These are phyloP conservation scores for Hetaerina americana DNA, from an alignment of 1,140 invertebrate species.

Conservation along the genomic window DNA sequence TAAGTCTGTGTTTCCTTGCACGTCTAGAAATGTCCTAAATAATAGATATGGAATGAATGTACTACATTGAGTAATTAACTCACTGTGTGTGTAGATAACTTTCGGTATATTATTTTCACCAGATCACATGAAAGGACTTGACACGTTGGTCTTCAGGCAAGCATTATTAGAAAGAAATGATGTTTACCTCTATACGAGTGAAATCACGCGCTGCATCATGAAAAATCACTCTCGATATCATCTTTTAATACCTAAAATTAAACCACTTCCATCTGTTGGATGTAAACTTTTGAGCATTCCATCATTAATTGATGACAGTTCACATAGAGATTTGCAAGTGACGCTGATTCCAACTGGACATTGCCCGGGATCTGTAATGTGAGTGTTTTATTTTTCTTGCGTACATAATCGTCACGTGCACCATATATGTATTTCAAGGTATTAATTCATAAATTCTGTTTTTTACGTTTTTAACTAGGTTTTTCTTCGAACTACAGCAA, in stretches of 20 bases:
- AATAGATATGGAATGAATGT: too few relatives aligned
- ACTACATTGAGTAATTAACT: too few relatives aligned
- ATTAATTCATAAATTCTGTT: too few relatives aligned
- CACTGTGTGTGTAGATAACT: too few relatives aligned
- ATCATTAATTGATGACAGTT: conserved; percentile 20
- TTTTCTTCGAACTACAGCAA: conserved; percentile 41
- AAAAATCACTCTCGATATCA: conserved; percentile 22
- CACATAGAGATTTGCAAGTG: conserved; percentile 31
- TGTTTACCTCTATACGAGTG: conserved; percentile 30
- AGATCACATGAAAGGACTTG: conserved; percentile 51
- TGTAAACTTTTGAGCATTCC: conserved; percentile 17
- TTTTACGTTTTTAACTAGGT: conserved; percentile 22
- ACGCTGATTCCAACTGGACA: conserved; percentile 51
- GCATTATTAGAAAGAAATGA: conserved; percentile 19
- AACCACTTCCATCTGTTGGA: conserved; percentile 22
- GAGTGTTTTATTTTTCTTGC: too few relatives aligned
- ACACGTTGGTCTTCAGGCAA: conserved; percentile 7
- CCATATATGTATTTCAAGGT: too few relatives aligned
- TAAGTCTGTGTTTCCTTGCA: too few relatives aligned
- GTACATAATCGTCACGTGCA: too few relatives aligned
- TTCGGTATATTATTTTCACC: too few relatives aligned
- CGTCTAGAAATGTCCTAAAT: too few relatives aligned
- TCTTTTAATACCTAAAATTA: conserved; percentile 20
- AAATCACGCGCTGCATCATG: conserved; percentile 30
- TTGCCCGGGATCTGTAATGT: conserved; percentile 58